Evolutionary conservation across 2,888 invertebrate species (phyloP).

Genomic region (Melikaiella ostensackeni): DNA sequence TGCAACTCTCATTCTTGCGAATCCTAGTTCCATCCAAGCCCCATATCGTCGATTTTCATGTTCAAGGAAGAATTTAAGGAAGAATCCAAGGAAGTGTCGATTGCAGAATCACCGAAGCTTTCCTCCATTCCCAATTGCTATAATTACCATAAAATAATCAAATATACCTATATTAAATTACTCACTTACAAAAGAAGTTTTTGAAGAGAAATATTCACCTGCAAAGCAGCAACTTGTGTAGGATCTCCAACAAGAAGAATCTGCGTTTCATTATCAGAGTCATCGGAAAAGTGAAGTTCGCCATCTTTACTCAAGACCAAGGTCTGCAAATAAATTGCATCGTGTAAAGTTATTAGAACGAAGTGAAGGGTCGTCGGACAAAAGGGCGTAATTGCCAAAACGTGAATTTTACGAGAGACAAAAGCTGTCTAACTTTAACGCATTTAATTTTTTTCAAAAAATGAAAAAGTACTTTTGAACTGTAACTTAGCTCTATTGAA

Average conservation of each 20-base stretch:
- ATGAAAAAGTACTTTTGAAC: too few relatives aligned
- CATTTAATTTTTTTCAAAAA: too few relatives aligned
- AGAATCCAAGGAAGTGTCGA: constrained; percentile 70
- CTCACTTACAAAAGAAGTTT: neutral
- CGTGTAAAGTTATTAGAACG: neutral
- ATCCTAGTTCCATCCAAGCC: constrained; percentile 67
- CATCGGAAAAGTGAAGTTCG: constrained; percentile 63
- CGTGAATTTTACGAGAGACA: too few relatives aligned
- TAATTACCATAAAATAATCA: neutral
- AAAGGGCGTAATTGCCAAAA: too few relatives aligned
- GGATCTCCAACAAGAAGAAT: constrained; percentile 71
- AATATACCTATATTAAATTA: neutral
- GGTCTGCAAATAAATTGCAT: constrained; percentile 5
- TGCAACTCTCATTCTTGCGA: neutral
- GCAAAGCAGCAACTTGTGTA: constrained; percentile 70
- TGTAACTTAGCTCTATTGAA: too few relatives aligned
- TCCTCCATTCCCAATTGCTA: constrained; percentile 70
- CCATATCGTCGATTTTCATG: constrained; percentile 72
- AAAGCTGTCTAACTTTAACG: too few relatives aligned
- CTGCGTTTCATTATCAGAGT: constrained; percentile 68
- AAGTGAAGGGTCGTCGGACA: too few relatives aligned
- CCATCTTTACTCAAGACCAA: constrained; percentile 56
- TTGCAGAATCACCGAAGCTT: constrained; percentile 65
- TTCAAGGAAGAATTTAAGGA: constrained; percentile 68
- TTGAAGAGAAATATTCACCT: constrained; percentile 54